Conservation (phyloP, 2,888 invertebrate genomes). For the Hydrotaea cyrtoneurina region DNA sequence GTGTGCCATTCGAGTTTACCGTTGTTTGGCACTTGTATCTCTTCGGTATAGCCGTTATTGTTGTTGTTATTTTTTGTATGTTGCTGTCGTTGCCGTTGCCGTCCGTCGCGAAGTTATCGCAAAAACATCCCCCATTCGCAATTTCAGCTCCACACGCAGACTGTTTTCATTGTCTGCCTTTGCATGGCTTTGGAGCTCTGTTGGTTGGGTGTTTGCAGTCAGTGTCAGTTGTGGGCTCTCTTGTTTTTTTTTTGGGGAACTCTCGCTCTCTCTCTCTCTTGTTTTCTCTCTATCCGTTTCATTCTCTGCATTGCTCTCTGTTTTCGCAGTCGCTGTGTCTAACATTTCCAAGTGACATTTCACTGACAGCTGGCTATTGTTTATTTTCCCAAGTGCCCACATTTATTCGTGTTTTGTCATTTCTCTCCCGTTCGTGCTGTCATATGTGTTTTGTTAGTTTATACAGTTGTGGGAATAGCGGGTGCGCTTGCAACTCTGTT, state of each 20-base stretch:
- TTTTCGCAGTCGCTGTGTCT: slow-evolving; percentile 38
- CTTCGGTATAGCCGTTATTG: background rate
- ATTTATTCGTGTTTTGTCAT: slow-evolving; percentile 24
- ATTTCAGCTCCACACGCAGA: slow-evolving; percentile 46
- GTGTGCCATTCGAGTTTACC: slow-evolving; percentile 51
- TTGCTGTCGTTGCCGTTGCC: slow-evolving; percentile 25
- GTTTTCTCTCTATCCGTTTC: too few relatives aligned
- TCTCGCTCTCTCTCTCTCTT: slow-evolving; percentile 28
- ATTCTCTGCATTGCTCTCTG: slow-evolving; percentile 29
- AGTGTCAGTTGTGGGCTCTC: background rate
- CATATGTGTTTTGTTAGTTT: background rate
- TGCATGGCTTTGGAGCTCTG: slow-evolving; percentile 30
- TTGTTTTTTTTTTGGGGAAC: background rate
- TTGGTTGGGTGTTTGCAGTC: background rate
- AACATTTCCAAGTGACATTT: slow-evolving; percentile 50
- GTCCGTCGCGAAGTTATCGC: slow-evolving; percentile 24
- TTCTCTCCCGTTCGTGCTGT: background rate
- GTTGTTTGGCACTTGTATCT: slow-evolving; percentile 38
- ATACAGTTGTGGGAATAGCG: slow-evolving; percentile 44
- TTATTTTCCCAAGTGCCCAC: slow-evolving; percentile 39
- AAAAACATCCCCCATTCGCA: slow-evolving; percentile 46
- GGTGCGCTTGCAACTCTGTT: slow-evolving; percentile 42
- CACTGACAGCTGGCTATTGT: slow-evolving; percentile 55
- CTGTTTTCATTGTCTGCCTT: slow-evolving; percentile 46
- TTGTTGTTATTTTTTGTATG: background rate